Evolutionary conservation across 2,888 invertebrate genomes (phyloP).

Genomic region (Agrypnus murinus): DNA sequence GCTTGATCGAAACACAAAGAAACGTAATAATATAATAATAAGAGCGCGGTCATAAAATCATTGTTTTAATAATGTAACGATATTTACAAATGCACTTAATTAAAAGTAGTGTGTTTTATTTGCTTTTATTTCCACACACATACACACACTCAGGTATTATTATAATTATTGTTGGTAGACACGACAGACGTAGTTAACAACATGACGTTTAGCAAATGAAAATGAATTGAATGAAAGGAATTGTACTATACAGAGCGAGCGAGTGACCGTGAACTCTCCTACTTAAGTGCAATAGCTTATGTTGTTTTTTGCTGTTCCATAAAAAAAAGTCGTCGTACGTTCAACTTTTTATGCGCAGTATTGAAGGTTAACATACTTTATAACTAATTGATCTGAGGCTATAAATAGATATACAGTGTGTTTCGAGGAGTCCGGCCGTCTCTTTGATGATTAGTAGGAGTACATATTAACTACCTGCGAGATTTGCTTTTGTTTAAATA

Average conservation of each 20-base stretch:
- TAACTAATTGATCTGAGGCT: conserved; percentile 46
- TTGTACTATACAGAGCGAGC: conserved; percentile 50
- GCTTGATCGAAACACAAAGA: conserved; percentile 35
- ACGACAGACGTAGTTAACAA: conserved; percentile 43
- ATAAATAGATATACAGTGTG: conserved; percentile 39
- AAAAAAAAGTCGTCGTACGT: conserved; percentile 50
- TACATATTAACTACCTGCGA: too few species aligned
- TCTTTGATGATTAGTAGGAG: too few species aligned
- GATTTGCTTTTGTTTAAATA: too few species aligned
- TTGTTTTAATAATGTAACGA: conserved; percentile 33
- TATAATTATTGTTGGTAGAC: conserved; percentile 43
- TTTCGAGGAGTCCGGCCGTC: conserved; percentile 11
- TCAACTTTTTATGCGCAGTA: conserved; percentile 52
- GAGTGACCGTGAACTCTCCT: conserved; percentile 54
- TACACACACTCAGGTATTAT: conserved; percentile 48
- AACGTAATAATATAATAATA: too few species aligned
- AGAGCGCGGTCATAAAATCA: conserved; percentile 15
- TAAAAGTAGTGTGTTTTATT: conserved; percentile 32
- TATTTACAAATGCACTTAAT: conserved; percentile 36
- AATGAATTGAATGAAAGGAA: conserved; percentile 55
- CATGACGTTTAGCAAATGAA: conserved; percentile 52
- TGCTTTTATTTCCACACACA: conserved; percentile 41
- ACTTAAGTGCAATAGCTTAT: conserved; percentile 54
- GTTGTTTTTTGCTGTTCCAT: conserved; percentile 49
- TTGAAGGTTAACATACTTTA: conserved; percentile 52